These are phyloP conservation scores for Triplophysa rosa DNA, from an alignment of 2,113 vertebrate species.

Conservation along the genomic window DNA sequence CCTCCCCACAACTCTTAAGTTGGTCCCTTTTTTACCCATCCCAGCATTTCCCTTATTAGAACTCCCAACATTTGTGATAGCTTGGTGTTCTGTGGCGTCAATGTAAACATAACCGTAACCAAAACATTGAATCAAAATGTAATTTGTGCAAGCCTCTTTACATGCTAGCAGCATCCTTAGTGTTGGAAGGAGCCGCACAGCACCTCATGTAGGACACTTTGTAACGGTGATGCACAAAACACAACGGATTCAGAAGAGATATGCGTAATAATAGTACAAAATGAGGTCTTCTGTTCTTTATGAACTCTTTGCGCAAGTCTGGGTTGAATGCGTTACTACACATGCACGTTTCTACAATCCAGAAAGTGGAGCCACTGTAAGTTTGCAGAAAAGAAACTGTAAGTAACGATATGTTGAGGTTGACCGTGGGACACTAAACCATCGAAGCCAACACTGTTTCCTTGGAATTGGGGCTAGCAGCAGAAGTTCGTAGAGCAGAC, in stretches of 20 bases:
- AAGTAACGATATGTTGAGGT: background rate
- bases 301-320: conserved; percentile 55
- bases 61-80: background rate
- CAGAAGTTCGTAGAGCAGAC: conserved; percentile 84
- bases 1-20: background rate
- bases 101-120: conserved; percentile 49
- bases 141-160: conserved; percentile 40
- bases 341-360: conserved; percentile 73
- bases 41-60: background rate
- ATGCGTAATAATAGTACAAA: conserved; percentile 60
- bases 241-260: conserved; percentile 61
- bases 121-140: conserved; percentile 21
- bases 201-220: conserved; percentile 62
- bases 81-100: conserved; percentile 35
- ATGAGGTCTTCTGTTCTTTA: conserved; percentile 59
- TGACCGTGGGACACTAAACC: conserved; percentile 66
- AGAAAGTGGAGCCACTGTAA: conserved; percentile 50
- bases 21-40: background rate
- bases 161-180: conserved; percentile 22
- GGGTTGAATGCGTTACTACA: conserved; percentile 63
- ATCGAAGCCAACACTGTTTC: conserved; percentile 74
- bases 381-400: background rate
- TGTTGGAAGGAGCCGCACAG: conserved; percentile 24
- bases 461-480: conserved; percentile 82
- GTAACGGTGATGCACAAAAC: conserved; percentile 52